A percentile compares a stretch with the other conserved stretches of the same genome.
Evolutionary conservation across 2,888 invertebrate genomes (phyloP).

Genomic region (Sphecodes monilicornis): DNA sequence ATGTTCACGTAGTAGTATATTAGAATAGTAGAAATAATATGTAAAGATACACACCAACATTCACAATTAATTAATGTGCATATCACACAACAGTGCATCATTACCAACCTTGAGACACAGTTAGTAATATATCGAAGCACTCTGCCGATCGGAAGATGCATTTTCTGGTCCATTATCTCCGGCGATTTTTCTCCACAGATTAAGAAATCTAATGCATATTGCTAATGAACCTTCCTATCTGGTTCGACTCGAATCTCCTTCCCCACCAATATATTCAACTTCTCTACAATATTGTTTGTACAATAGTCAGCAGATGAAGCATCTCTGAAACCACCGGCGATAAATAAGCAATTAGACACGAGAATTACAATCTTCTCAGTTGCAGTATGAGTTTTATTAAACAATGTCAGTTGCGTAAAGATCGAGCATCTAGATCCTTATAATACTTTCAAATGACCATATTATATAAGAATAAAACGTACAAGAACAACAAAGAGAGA

Average conservation of each 20-base stretch:
- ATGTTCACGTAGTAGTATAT: no score
- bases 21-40: no score
- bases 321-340: neutral
- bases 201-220: neutral
- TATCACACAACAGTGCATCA: neutral
- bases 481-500: neutral
- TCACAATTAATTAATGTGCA: neutral
- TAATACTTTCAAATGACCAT: neutral
- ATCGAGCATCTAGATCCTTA: neutral
- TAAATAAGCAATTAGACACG: neutral
- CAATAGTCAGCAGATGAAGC: neutral
- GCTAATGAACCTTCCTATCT: neutral
- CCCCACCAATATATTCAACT: neutral
- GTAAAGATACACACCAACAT: no score
- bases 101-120: neutral
- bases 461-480: slow-evolving; percentile 28
- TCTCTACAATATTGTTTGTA: neutral
- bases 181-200: neutral
- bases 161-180: neutral
- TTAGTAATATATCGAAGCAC: neutral
- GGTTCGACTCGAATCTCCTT: neutral
- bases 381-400: slow-evolving; percentile 2
- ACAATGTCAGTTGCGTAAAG: slow-evolving; percentile 26
- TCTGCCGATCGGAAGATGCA: neutral
- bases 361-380: neutral